Percentiles rank a stretch among this genome's conserved stretches.
Conservation (phyloP, 2,888 invertebrate genomes). For the Lapara coniferarum region DNA sequence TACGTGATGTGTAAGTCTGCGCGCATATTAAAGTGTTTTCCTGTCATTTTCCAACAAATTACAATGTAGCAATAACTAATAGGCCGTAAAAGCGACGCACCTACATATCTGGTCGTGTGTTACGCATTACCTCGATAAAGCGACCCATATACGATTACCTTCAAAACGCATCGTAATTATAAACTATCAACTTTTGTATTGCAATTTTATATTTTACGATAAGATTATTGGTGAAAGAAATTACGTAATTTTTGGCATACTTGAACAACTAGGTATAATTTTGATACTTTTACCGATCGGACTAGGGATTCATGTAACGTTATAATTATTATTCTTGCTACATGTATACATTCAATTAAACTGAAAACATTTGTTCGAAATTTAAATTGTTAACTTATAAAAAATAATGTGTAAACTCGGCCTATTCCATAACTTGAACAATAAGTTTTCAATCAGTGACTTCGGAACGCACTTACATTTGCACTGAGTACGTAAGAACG, state of each 20-base stretch:
- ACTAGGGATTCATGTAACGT: too few relatives aligned
- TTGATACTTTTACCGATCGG: too few relatives aligned
- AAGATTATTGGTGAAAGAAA: too few relatives aligned
- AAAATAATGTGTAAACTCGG: not conserved
- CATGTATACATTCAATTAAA: too few relatives aligned
- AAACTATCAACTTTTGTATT: not conserved
- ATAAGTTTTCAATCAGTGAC: not conserved
- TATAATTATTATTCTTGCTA: too few relatives aligned
- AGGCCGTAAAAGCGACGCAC: conserved; percentile 41
- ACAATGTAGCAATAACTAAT: conserved; percentile 48
- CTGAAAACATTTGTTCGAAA: too few relatives aligned
- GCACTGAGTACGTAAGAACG: conserved; percentile 1
- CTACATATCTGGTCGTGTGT: conserved; percentile 60
- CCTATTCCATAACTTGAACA: not conserved
- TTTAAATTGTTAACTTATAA: too few relatives aligned
- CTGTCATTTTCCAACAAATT: conserved; percentile 41
- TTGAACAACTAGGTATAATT: too few relatives aligned
- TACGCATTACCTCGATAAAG: conserved; percentile 60
- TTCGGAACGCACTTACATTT: conserved; percentile 34
- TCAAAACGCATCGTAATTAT: conserved; percentile 36
- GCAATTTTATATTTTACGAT: not conserved
- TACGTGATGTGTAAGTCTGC: conserved; percentile 1
- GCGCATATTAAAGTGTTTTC: conserved; percentile 34
- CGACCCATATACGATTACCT: conserved; percentile 64
- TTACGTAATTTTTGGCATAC: too few relatives aligned